Base-by-base conservation (phyloP, 2,888 invertebrate species). In the Drosophila merina region DNA sequence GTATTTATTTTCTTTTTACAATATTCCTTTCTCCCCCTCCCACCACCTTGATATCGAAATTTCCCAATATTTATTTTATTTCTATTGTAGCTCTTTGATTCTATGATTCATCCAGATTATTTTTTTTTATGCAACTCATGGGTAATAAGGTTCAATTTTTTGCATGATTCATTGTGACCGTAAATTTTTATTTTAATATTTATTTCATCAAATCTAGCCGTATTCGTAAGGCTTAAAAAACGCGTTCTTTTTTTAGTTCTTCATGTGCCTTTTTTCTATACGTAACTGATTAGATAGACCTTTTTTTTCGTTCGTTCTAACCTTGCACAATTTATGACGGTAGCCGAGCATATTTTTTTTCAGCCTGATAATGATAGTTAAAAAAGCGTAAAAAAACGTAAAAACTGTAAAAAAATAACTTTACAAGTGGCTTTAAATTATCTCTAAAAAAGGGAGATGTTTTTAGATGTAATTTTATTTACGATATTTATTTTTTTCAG, bases 241-340 rank as follows among this genome's bases (percentile, higher is more conserved):
- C 51, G 25, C 33, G 25, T n/a, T 31, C 33, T 45, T 56, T 49
- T 44, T 36, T 5, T 25, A n/a, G 10, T 38, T 38, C 51, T 64
- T 47, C 47, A 59, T 79, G 58, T 59, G 36, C 36, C 42, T 40
- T 45, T 28, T 14, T 14, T 14, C 63, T 31, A 12, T 59, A 59
- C 55, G 38, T 38, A 70, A 50, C 73, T 83, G 80, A 78, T 82
- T 79, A 88, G 88, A 86, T 86, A 85, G 64, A 56, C 31, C 33
- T 30, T 14, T 57, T 57, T 55, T 48, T 64, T 62, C 31, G n/a
- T 59, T 63, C 31, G 33, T 47, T 69, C 47, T 26, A 87, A 71
- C 70, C 63, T 79, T 86, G 83, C 79, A 70, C 71, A 82, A 81
- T 88, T 81, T 81, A 86, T 66, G 69, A 78, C 51, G 50, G 67